These are phyloP conservation scores for Calliopum simillimum DNA, from an alignment of 2,888 invertebrate genomes.

Conservation along the genomic window DNA sequence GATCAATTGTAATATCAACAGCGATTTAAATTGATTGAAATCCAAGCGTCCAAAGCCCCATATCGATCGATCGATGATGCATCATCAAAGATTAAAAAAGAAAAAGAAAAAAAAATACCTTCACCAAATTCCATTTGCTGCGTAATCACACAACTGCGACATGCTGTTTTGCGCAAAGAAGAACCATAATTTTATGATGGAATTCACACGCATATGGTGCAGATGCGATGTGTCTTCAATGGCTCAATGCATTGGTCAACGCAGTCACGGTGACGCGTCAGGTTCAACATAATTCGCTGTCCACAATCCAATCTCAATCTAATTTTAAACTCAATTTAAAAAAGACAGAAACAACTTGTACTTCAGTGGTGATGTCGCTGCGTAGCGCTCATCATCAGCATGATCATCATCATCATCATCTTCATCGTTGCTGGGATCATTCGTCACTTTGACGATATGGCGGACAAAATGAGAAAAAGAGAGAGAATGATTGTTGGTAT, in stretches of 20 bases:
- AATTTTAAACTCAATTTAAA: slow-evolving; percentile 46
- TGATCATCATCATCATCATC: slow-evolving; percentile 20
- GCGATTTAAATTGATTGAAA: slow-evolving; percentile 24
- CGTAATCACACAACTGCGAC: slow-evolving; percentile 14
- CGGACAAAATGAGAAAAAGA: neutral
- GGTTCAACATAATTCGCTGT: slow-evolving; percentile 34
- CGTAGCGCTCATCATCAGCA: slow-evolving; percentile 34
- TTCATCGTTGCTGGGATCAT: slow-evolving; percentile 28
- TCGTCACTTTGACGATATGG: slow-evolving; percentile 39
- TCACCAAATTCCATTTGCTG: slow-evolving; percentile 4
- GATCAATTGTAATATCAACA: slow-evolving; percentile 31
- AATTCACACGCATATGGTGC: slow-evolving; percentile 10
- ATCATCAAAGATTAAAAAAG: neutral
- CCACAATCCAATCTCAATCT: slow-evolving; percentile 44
- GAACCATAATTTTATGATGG: neutral
- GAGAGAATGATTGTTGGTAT: too few relatives aligned
- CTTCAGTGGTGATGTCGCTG: slow-evolving; percentile 20
- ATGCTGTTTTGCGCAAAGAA: slow-evolving; percentile 17
- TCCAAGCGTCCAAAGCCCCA: neutral
- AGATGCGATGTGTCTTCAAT: neutral
- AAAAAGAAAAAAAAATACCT: too few relatives aligned
- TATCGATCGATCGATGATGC: neutral
- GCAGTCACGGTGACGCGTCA: slow-evolving; percentile 36
- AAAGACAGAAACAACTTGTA: slow-evolving; percentile 40
- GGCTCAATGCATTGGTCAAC: slow-evolving; percentile 5